Evolutionary conservation across 2,888 invertebrate genomes (phyloP), one percentile per base, ranked within the genome.

Genomic region (Dolichopus griseipennis): DNA sequence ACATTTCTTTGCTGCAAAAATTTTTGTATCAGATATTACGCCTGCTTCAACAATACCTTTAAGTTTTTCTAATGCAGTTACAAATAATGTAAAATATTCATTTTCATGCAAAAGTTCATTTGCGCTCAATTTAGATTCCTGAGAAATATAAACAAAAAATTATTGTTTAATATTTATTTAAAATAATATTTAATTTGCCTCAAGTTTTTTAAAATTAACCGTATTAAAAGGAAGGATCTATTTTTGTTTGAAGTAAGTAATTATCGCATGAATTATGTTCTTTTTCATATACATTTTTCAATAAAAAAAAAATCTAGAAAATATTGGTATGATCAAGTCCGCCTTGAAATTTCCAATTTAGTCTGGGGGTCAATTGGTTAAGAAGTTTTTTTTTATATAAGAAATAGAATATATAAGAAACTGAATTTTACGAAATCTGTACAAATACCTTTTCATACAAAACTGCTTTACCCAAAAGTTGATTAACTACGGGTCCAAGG

Each of bases 381-480:
- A 27, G 27, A 12, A 41, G 41, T 62, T n/a, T 22, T 9, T 61
- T 12, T 9, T 62, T 62, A 12, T 22, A 7, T 27, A 12, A 63
- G 15, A 10, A 63, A 18, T 33, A 63, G 15, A 63, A 63, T 18
- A 15, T 27, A n/a, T 27, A 15, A 12, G 6, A 27, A 10, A 18
- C 18, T 52, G 6, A 12, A 27, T 15, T 33, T 27, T 18, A 27
- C 22, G 27, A 63, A 7, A 18, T 27, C 5, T 63, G 1, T 33
- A 63, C 27, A 27, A 52, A 22, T 71, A 71, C 71, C 71, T 71
- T 71, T 66, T 70, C 70, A 63, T 64, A 67, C 33, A 71, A 22
- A n/a, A 69, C 66, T 22, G 71, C 69, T 64, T 68, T 68, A 63
- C 70, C 69, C n/a, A 71, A 67, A n/a, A 69, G 67, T 61, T 71